phyloP scores from a whole-genome alignment of 2,888 invertebrate genomes.

The Metalampra italica region DNA sequence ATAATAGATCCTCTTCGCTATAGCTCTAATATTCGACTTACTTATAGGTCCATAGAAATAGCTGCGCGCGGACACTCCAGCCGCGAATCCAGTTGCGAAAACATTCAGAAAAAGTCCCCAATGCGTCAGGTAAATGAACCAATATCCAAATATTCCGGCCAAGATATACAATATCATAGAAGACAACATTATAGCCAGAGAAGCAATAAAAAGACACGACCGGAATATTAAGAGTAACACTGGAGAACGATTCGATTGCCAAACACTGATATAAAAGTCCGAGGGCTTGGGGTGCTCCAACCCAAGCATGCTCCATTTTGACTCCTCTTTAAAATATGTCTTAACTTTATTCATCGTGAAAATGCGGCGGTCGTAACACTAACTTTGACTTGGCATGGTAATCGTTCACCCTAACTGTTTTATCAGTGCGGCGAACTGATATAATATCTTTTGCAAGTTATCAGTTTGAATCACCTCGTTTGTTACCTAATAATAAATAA shows the following conservation, averaged over 20 bases:
- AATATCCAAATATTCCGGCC: slow-evolving; percentile 39
- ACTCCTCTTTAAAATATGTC: slow-evolving; percentile 55
- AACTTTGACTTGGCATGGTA: not conserved
- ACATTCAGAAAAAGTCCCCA: slow-evolving; percentile 66
- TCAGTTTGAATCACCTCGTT: slow-evolving; percentile 28
- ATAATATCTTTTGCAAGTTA: slow-evolving; percentile 18
- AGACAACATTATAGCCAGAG: slow-evolving; percentile 48
- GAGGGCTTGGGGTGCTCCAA: slow-evolving; percentile 53
- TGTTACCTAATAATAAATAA: slow-evolving; percentile 6
- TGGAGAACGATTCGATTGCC: slow-evolving; percentile 60
- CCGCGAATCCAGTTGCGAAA: slow-evolving; percentile 50
- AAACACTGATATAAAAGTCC: slow-evolving; percentile 62
- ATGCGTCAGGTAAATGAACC: slow-evolving; percentile 77
- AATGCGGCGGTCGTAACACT: not conserved
- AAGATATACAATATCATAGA: slow-evolving; percentile 49
- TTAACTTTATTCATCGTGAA: slow-evolving; percentile 52
- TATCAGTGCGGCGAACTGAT: slow-evolving; percentile 9
- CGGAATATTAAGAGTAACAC: slow-evolving; percentile 60
- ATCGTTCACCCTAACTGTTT: not conserved
- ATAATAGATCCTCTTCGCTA: too few relatives aligned
- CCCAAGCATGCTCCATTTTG: slow-evolving; percentile 42
- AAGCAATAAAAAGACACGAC: slow-evolving; percentile 47
- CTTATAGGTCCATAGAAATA: slow-evolving; percentile 61
- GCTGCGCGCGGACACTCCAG: slow-evolving; percentile 53
- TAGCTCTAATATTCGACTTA: slow-evolving; percentile 35